Evolutionary conservation across 2,888 invertebrate genomes (phyloP).

Genomic region (Timema cristinae): DNA sequence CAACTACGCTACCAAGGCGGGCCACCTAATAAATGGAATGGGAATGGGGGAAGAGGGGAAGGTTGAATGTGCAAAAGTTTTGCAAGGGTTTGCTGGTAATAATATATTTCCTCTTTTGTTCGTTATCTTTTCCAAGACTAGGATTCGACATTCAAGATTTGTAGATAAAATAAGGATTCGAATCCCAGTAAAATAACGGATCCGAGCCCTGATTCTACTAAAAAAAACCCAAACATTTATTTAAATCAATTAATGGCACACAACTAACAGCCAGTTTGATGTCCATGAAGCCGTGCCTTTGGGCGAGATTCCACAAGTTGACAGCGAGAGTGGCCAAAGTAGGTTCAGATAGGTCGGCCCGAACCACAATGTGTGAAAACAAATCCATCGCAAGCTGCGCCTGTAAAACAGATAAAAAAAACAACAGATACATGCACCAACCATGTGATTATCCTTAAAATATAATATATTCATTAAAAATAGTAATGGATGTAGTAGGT

Average conservation of each 20-base stretch:
- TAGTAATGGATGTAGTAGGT: too few relatives aligned
- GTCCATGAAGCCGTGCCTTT: conserved; percentile 59
- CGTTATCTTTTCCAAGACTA: too few relatives aligned
- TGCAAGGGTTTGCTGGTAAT: too few relatives aligned
- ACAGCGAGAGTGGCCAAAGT: conserved; percentile 63
- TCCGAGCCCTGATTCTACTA: background rate
- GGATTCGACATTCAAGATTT: background rate
- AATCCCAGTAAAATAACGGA: background rate
- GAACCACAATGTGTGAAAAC: conserved; percentile 61
- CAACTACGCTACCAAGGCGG: too few relatives aligned
- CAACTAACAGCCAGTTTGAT: conserved; percentile 48
- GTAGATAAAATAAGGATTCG: background rate
- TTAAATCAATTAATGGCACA: background rate
- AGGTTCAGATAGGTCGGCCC: conserved; percentile 59
- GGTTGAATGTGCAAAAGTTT: background rate
- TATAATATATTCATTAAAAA: too few relatives aligned
- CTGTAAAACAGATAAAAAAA: conserved; percentile 39
- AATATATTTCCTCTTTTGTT: too few relatives aligned
- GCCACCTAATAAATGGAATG: too few relatives aligned
- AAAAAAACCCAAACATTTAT: background rate
- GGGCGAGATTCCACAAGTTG: conserved; percentile 78
- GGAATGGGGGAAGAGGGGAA: background rate
- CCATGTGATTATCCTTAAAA: too few relatives aligned
- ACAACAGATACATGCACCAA: too few relatives aligned
- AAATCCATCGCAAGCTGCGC: conserved; percentile 69